Conservation (phyloP, 1,140 invertebrate species). For the Drosophila busckii region DNA sequence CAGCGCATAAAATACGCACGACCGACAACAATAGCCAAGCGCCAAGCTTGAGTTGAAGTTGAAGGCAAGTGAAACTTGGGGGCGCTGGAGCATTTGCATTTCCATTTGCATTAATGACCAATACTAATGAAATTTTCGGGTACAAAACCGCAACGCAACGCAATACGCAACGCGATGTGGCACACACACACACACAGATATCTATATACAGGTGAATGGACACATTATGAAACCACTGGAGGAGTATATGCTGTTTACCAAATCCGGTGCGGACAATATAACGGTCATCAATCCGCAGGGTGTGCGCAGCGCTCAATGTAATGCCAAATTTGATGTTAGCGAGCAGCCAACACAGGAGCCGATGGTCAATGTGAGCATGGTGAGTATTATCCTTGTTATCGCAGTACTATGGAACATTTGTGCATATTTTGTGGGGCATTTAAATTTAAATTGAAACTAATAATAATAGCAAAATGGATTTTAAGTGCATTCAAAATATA, state of each 20-base stretch:
- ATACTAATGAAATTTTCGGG: constrained; percentile 70
- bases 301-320: constrained; percentile 90
- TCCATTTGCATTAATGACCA: constrained; percentile 76
- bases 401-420: too few species aligned
- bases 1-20: constrained; percentile 62
- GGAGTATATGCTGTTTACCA: constrained; percentile 93
- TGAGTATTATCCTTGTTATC: too few species aligned
- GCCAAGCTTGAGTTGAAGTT: constrained; percentile 38
- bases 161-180: constrained; percentile 11
- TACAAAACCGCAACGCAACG: constrained; percentile 23
- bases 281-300: constrained; percentile 89
- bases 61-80: constrained; percentile 24
- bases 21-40: constrained; percentile 14
- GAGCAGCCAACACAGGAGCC: constrained; percentile 82
- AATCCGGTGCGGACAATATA: constrained; percentile 88
- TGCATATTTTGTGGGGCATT: too few species aligned
- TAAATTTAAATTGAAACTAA: too few species aligned
- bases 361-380: constrained; percentile 84
- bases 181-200: constrained; percentile 81
- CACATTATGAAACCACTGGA: constrained; percentile 90
- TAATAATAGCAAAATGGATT: too few species aligned
- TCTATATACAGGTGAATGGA: constrained; percentile 89
- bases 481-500: too few species aligned
- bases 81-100: constrained; percentile 58
- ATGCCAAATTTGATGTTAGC: constrained; percentile 84